A percentile compares a stretch with the other conserved stretches of the same genome.
These are phyloP conservation scores for Trididemnum clinides DNA, from an alignment of 23 tunicate species.

Conservation along the genomic window DNA sequence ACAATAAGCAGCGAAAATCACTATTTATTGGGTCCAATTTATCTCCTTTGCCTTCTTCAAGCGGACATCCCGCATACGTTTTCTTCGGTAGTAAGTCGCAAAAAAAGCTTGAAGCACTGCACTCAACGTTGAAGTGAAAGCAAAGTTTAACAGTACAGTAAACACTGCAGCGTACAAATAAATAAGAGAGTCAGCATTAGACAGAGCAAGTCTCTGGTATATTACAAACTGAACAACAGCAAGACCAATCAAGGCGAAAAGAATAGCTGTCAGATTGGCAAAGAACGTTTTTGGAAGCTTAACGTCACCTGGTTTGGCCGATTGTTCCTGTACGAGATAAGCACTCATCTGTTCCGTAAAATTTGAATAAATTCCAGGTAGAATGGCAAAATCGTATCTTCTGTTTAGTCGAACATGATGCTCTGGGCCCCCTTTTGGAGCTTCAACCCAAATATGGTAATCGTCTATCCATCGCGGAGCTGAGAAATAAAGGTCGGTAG, in stretches of 20 bases:
- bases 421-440: conserved; percentile 62
- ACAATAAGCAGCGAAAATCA: no score
- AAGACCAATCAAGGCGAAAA: conserved; percentile 25
- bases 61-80: background rate
- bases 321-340: conserved; percentile 42
- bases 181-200: conserved; percentile 70
- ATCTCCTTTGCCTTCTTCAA: no score
- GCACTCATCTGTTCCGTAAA: background rate
- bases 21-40: no score
- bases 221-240: conserved; percentile 25
- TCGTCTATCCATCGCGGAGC: conserved; percentile 87
- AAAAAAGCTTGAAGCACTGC: conserved; percentile 52
- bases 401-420: conserved; percentile 42
- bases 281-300: background rate
- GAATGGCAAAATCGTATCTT: conserved; percentile 53
- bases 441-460: conserved; percentile 56
- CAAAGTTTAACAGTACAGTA: conserved; percentile 36
- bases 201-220: conserved; percentile 60
- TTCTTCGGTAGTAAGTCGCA: conserved; percentile 55
- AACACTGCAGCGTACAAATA: conserved; percentile 68
- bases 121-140: conserved; percentile 48
- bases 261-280: conserved; percentile 1
- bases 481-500: conserved; percentile 43
- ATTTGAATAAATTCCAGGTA: background rate
- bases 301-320: conserved; percentile 50